Evolutionary conservation across 2,113 vertebrate genomes (phyloP), one percentile per base, ranked within the genome.

Genomic region (Muntiacus muntjak): DNA sequence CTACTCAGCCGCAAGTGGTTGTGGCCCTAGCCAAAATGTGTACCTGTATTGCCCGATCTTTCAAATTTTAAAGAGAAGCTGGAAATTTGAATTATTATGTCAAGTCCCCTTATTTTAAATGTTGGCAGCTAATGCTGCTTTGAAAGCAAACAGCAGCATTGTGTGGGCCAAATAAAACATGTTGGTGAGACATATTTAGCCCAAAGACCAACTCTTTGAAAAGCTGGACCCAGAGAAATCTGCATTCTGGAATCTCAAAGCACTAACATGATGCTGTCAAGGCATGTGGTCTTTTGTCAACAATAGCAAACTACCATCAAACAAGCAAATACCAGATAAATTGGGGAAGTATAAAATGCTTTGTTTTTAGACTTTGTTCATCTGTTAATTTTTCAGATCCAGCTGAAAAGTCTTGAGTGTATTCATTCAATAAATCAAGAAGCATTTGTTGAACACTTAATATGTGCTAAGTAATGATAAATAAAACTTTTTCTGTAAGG

Each of bases 131-230:
- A 94, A 90, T 85, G 47, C 50, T 52, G 30, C 87, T 97, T 97
- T 45, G 74, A 96, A 97, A 96, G 92, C 83, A 95, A 96, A 47
- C 12, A 40, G 54, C 74, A 94, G 36, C 50, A 62, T 55, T 54
- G 23, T 81, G 19, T 90, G 74, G 81, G 79, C 88, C 92, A 95
- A 97, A 97, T 84, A 95, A 97, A 97, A 92, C 43, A 96, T 62
- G 67, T 79, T 76, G 74, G 28, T 30, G 87, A 97, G 94, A 88
- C 33, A 67, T 84, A 74, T 94, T 97, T 97, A 97, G 81, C 85
- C 82, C n/a, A 62, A 91, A 94, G 91, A 43, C 81, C 78, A 87
- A 76, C 58, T 78, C 82, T 43, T 83, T 90, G 91, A 91, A 83
- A 95, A 94, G 55, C 52, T 86, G 58, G 43, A 58, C 60, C 85